Evolutionary conservation across 2,113 vertebrate genomes (phyloP).

Genomic region (Anseranas semipalmata): DNA sequence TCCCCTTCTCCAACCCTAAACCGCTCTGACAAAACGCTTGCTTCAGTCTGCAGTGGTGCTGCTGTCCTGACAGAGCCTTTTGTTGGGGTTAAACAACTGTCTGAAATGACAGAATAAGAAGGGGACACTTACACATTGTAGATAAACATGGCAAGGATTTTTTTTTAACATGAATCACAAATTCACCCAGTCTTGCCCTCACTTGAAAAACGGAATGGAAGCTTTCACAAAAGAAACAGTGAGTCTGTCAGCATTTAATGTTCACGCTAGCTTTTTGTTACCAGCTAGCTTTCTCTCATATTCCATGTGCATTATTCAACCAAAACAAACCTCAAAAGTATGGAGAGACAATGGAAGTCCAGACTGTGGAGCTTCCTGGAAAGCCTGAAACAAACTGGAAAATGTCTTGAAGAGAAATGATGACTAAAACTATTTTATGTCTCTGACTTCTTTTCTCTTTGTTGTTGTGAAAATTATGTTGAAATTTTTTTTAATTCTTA

Average conservation of each 20-base stretch:
- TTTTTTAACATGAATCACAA: background rate
- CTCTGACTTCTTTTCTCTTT: background rate
- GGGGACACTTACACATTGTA: background rate
- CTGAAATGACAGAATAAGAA: background rate
- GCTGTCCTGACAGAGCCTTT: background rate
- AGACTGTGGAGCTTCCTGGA: background rate
- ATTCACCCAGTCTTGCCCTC: background rate
- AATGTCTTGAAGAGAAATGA: background rate
- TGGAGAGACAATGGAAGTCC: background rate
- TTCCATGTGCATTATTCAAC: background rate
- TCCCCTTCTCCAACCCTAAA: background rate
- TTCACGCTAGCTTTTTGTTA: background rate
- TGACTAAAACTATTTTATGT: background rate
- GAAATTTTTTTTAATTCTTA: background rate
- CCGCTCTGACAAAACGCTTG: background rate
- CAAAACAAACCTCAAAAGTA: background rate
- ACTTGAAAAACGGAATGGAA: background rate
- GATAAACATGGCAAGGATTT: background rate
- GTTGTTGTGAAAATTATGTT: background rate
- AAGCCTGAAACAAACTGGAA: background rate
- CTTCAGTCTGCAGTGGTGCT: background rate
- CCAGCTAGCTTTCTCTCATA: background rate
- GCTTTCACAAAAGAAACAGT: background rate
- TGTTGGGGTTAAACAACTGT: background rate
- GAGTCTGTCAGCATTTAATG: background rate